phyloP scores from a whole-genome alignment of 2,888 invertebrate species.

The Apocheima hispidaria region DNA sequence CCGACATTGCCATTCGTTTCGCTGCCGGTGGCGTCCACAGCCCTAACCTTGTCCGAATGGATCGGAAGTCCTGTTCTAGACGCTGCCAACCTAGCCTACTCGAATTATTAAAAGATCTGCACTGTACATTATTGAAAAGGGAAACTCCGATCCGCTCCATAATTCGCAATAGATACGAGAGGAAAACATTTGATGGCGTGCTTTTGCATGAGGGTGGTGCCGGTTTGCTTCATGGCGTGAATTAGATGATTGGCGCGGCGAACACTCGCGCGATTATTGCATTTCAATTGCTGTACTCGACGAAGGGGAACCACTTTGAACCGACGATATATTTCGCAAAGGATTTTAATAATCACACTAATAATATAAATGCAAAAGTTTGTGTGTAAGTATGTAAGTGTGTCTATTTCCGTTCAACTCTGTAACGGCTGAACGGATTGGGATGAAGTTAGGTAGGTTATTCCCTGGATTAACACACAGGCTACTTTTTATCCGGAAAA shows the following conservation, averaged over 20 bases:
- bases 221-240: slow-evolving; percentile 61
- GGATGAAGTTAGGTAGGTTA: too few species aligned
- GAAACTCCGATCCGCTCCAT: slow-evolving; percentile 22
- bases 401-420: too few species aligned
- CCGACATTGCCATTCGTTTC: slow-evolving; percentile 61
- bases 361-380: too few species aligned
- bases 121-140: slow-evolving; percentile 21
- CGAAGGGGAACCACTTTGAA: slow-evolving; percentile 6
- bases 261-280: slow-evolving; percentile 45
- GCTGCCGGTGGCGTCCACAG: slow-evolving; percentile 50
- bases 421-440: too few species aligned
- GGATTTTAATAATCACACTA: background rate
- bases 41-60: slow-evolving; percentile 61
- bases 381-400: too few species aligned
- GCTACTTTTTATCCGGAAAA: too few species aligned
- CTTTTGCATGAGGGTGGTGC: slow-evolving; percentile 57
- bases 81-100: slow-evolving; percentile 14
- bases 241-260: slow-evolving; percentile 68
- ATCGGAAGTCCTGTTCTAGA: slow-evolving; percentile 58
- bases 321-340: background rate
- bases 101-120: slow-evolving; percentile 14
- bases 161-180: slow-evolving; percentile 30
- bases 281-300: slow-evolving; percentile 54
- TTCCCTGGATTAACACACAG: too few species aligned
- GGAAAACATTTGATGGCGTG: slow-evolving; percentile 38